These are phyloP conservation scores for Tinea pellionella DNA, from an alignment of 2,888 invertebrate species.

Conservation along the genomic window DNA sequence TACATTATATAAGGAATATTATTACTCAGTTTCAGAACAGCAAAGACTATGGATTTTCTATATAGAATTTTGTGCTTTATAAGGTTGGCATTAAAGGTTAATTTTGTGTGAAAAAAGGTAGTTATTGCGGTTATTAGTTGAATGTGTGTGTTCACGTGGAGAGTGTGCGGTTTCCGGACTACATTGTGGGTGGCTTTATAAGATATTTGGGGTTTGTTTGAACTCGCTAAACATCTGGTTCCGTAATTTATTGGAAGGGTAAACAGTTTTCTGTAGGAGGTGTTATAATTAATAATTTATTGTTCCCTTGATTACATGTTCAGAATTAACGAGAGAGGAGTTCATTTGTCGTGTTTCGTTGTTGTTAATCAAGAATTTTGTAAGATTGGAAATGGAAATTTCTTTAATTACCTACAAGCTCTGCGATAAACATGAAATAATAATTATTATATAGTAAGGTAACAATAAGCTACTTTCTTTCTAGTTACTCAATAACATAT, in stretches of 20 bases:
- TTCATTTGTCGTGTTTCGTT: not conserved
- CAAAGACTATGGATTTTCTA: not conserved
- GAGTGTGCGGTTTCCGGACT: constrained; percentile 29
- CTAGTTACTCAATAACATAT: too few species aligned
- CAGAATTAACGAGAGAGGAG: not conserved
- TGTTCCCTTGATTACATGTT: constrained; percentile 38
- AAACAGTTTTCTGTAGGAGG: constrained; percentile 41
- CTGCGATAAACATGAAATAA: too few species aligned
- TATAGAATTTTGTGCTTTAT: not conserved
- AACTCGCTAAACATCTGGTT: constrained; percentile 64
- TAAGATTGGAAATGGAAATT: too few species aligned
- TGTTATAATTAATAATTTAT: constrained; percentile 66
- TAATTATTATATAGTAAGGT: too few species aligned
- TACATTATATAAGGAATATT: constrained; percentile 58
- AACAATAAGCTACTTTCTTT: too few species aligned
- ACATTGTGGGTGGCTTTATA: constrained; percentile 58
- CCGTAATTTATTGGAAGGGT: constrained; percentile 62
- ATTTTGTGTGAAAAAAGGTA: not conserved
- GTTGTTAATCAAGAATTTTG: not conserved
- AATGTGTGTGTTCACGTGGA: constrained; percentile 19
- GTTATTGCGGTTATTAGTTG: not conserved
- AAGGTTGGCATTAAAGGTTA: not conserved
- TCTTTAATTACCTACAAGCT: too few species aligned
- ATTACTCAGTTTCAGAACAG: constrained; percentile 25
- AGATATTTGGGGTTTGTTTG: constrained; percentile 63